Base-by-base conservation (phyloP, 1,140 invertebrate genomes). In the Aphelenchoides besseyi region DNA sequence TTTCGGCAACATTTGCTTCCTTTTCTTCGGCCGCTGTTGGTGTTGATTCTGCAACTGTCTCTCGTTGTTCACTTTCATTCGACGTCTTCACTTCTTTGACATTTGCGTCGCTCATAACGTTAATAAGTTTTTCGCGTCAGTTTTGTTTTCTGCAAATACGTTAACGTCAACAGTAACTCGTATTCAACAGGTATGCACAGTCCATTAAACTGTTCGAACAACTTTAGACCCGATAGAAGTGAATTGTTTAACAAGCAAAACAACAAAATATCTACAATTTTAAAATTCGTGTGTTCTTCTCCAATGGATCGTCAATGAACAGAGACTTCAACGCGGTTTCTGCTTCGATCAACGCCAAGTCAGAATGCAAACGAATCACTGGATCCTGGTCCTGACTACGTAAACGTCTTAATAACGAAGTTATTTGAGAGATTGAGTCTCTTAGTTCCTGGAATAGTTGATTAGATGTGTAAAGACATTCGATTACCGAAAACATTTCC, bases 331-430 rank as follows among this genome's bases (percentile, higher is more conserved):
- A 57, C 8, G 68, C 54, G n/a, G 53, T 77, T n/a, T 68, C 59
- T 18, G 82, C 66, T 57, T 79, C 78, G 8, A 75, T 54, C 1
- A 82, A 23, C 18, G 77, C 77, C 5, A 82, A 35, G 32, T 79
- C 72, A 30, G 78, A 76, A 63, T 79, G 78, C 18, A 79, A 62
- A 26, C 79, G 71, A 37, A 81, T 77, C 3, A 77, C 72, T 18
- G 76, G 54, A 68, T 81, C 79, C 23, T 53, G 32, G 37, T 79
- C 77, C 2, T 48, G 36, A 48, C 33, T 61, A 54, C 74, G 52
- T 18, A 79, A 59, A 2, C 63, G 12, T 37, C 59, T 70, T 36
- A 79, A 53, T 48, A 55, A 33, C 57, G 62, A 70, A 82, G 64
- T 59, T 53, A 68, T 70, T 74, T 9, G 62, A 32, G 28, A 79